Conservation (phyloP, 1,140 invertebrate genomes). For the Nephila pilipes region DNA sequence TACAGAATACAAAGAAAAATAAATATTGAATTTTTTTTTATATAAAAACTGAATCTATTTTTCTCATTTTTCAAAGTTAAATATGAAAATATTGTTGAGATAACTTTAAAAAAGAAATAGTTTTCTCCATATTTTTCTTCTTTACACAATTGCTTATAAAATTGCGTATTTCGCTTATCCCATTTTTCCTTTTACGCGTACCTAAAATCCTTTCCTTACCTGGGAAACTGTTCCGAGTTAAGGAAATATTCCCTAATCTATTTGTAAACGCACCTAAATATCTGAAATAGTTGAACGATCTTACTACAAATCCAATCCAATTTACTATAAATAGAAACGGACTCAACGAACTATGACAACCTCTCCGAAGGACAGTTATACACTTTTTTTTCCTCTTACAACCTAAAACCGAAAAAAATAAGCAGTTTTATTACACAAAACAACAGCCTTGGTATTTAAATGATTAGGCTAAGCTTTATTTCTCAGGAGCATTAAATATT, state of each 20-base stretch:
- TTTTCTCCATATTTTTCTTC: too few species aligned
- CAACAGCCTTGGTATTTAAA: background rate
- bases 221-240: background rate
- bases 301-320: background rate
- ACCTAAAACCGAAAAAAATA: background rate
- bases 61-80: too few species aligned
- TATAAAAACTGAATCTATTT: too few species aligned
- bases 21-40: too few species aligned
- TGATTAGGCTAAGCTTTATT: background rate
- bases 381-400: background rate
- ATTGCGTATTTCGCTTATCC: too few species aligned
- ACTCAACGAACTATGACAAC: slow-evolving; percentile 22
- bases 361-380: background rate
- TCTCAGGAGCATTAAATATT: background rate
- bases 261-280: background rate
- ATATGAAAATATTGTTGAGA: too few species aligned
- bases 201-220: background rate
- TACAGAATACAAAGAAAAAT: too few species aligned
- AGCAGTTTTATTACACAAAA: slow-evolving; percentile 1
- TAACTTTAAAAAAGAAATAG: too few species aligned
- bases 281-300: background rate
- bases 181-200: background rate
- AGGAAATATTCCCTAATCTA: background rate
- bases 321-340: slow-evolving; percentile 47
- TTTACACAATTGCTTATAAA: too few species aligned